Base-by-base conservation (phyloP, 2,113 vertebrate species). In the Elachura formosa region DNA sequence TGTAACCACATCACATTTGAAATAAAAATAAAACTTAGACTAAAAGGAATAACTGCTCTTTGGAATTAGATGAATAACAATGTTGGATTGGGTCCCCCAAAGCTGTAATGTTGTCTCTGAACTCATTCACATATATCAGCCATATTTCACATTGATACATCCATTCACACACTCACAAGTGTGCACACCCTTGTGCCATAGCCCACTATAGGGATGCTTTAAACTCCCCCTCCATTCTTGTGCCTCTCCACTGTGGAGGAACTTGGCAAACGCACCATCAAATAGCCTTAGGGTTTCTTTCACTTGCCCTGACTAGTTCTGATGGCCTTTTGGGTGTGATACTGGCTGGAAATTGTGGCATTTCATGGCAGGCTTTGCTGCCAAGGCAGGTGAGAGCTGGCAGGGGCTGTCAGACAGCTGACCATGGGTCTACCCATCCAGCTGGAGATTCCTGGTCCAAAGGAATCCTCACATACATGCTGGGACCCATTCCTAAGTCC, bases 11-110 rank as follows among this genome's bases (percentile, higher is more conserved):
- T 95, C 90, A 94, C 88, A 95, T 97, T 96, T 95, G 90, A 97
- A 97, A 96, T 90, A 96, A 97, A 97, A 96, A 97, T 97, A 96
- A 96, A 96, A 97, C 91, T 97, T 94, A 80, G 92, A 95, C 95
- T 96, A 93, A 96, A 96, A 96, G 82, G 90, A 96, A 94, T 96
- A 97, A 96, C 95, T 95, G 94, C 94, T 84, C 89, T 77, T 93
- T 96, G 94, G 96, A 97, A 97, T 97, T 97, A 95, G 90, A 95
- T 96, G 96, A 97, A 92, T 96, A 96, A 97, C 95, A 89, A 97
- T 61, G 93, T 69, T 96, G 92, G 89, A 92, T 96, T 96, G 84
- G 36, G 82, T 96, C 88, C 95, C 95, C 93, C 0, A 14, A 66
- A 94, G 95, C 91, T 80, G 81, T 74, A 77, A 76, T 90, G 33